Evolutionary conservation across 2,888 invertebrate genomes (phyloP), one percentile per base, ranked within the genome.

Genomic region (Callinectes sapidus): DNA sequence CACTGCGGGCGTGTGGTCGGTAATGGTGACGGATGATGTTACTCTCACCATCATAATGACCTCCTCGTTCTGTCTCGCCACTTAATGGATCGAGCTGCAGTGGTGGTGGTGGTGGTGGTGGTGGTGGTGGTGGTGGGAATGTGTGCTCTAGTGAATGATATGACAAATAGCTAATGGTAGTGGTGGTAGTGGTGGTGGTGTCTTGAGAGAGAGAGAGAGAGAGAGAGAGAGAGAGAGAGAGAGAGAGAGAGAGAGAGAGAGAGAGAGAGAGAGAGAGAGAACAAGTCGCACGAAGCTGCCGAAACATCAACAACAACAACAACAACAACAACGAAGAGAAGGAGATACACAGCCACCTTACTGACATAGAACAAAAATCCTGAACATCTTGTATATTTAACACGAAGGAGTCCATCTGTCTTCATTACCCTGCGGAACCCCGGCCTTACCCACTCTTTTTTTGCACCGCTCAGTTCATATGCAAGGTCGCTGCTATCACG

Each of bases 261-360:
- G 87, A 87, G 87, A 87, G 87, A 87, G 54, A 87, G 87, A 87
- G 54, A 87, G 87, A 87, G 54, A 48, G 87, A 87, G 87, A n/a
- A 28, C 81, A 81, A 81, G 35, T 81, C 32, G 35, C 81, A 16
- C 35, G 16, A 13, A 81, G 81, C 35, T 81, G 0, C 81, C 35
- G 35, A 81, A 8, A 48, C 8, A 48, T 8, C 48, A 8, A 48
- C 48, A 48, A 48, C 5, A 48, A 48, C 35, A 8, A 32, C 81
- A 35, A 32, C 81, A 8, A 32, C 81, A 35, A 32, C 32, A 35
- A 16, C 10, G 23, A 61, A 23, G 23, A 16, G 3, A 23, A 61
- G 61, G 61, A 61, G 61, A 61, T 3, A 61, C 18, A 61, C 48
- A 8, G 10, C 48, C 5, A 8, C 10, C 3, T 5, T 48, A 48